Evolutionary conservation across 2,113 vertebrate species (phyloP), one percentile per base, ranked within the genome.

Genomic region (Zosterops japonicus): DNA sequence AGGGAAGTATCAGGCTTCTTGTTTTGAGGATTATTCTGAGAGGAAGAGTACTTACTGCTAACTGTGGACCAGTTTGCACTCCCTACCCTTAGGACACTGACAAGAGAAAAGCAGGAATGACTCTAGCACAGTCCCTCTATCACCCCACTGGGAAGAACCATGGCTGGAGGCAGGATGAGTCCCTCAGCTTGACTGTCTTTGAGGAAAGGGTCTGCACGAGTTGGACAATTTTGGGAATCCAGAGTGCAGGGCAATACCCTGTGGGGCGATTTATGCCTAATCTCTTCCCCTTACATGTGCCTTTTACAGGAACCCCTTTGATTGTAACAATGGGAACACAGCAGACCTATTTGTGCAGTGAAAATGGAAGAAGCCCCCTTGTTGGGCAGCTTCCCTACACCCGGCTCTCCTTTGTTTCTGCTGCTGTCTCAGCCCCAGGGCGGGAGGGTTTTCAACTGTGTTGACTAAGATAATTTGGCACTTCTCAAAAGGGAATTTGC

Each of bases 401-500:
- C 70, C 79, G 20, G 80, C 87, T 91, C 49, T 70, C 67, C 88
- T 96, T 95, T 96, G 93, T 97, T 90, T 92, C 83, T 61, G 83
- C 86, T 76, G 72, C 90, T 76, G 83, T 74, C 86, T 90, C 82
- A 89, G 95, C 90, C 91, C 78, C 95, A 85, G 93, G 90, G 94
- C 55, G 27, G 83, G 94, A 92, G 77, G 72, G 60, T 86, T 96
- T 96, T 90, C 95, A 93, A 84, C 87, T 86, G 87, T 94, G 91
- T 97, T 96, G 94, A 95, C 94, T 93, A 94, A 96, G 90, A 97
- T 95, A 97, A 97, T 96, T 95, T 97, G 95, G 95, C 90, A 92
- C 93, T 94, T 91, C 94, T 95, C 95, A 95, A 97, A 96, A 96
- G 91, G 76, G 72, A 96, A 95, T 90, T 91, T 90, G 95, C 94